A percentile compares a stretch with the other conserved stretches of the same genome.
Conservation (phyloP, 2,113 vertebrate genomes). For the Equus przewalskii region DNA sequence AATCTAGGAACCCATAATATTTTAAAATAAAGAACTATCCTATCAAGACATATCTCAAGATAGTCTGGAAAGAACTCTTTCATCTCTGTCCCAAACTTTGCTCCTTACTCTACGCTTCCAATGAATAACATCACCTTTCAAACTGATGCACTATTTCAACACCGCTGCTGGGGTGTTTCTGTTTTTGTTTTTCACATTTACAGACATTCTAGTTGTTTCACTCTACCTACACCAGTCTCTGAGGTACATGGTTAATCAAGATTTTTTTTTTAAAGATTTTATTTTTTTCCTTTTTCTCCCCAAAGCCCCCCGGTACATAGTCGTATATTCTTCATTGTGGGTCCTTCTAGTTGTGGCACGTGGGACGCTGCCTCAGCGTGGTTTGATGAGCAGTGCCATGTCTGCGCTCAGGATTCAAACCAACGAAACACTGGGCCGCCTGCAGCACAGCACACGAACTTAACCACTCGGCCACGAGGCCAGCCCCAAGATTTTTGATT, state of each 20-base stretch:
- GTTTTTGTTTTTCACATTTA: background rate
- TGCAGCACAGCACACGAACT: no score
- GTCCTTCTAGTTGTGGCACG: no score
- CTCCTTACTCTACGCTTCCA: background rate
- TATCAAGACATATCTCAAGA: background rate
- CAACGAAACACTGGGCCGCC: no score
- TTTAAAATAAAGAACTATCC: background rate
- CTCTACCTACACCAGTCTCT: background rate
- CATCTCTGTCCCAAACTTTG: background rate
- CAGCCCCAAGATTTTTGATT: background rate
- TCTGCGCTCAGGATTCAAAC: no score
- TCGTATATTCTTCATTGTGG: no score
- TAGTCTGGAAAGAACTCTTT: background rate
- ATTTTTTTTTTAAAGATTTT: background rate
- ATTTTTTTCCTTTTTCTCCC: no score
- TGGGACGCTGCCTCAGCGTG: no score
- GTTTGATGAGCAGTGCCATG: no score
- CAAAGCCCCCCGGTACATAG: no score
- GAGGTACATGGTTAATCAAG: background rate
- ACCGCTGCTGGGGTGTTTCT: background rate
- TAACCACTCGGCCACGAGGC: no score
- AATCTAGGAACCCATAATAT: background rate
- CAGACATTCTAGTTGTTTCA: background rate
- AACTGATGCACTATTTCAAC: background rate
- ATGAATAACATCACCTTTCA: background rate